phyloP scores from a whole-genome alignment of 1,140 invertebrate genomes.

The Drosophila micromelanica region DNA sequence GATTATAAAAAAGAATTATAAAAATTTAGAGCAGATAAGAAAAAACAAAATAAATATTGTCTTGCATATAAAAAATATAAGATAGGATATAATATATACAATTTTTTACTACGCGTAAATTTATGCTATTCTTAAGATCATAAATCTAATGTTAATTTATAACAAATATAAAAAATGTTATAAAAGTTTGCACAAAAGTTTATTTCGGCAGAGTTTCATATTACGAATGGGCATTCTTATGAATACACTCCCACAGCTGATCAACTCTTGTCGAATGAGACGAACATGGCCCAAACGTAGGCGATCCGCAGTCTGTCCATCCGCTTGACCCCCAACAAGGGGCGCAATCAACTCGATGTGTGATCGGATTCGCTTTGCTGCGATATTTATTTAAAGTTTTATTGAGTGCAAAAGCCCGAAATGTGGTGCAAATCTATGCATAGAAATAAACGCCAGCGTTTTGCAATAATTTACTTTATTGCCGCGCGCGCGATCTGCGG shows the following conservation, averaged over 20 bases:
- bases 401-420: slow-evolving; percentile 64
- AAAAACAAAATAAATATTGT: no score
- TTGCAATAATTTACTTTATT: slow-evolving; percentile 76
- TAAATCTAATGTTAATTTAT: no score
- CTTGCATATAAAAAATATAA: no score
- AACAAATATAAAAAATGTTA: no score
- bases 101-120: no score
- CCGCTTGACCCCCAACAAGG: slow-evolving; percentile 14
- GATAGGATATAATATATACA: no score
- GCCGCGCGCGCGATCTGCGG: slow-evolving; percentile 11
- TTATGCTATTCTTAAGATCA: no score
- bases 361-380: slow-evolving; percentile 26
- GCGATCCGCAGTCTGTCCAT: not conserved
- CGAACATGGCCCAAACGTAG: slow-evolving; percentile 1
- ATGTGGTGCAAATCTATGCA: slow-evolving; percentile 76
- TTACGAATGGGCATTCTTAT: not conserved
- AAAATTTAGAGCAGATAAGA: no score
- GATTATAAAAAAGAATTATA: no score
- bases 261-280: not conserved
- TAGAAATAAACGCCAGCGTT: slow-evolving; percentile 43
- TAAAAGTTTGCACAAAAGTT: not conserved
- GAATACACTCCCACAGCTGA: not conserved
- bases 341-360: slow-evolving; percentile 17
- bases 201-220: not conserved
- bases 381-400: slow-evolving; percentile 59